Conservation (phyloP, 2,113 vertebrate species). For the Cacatua alba region DNA sequence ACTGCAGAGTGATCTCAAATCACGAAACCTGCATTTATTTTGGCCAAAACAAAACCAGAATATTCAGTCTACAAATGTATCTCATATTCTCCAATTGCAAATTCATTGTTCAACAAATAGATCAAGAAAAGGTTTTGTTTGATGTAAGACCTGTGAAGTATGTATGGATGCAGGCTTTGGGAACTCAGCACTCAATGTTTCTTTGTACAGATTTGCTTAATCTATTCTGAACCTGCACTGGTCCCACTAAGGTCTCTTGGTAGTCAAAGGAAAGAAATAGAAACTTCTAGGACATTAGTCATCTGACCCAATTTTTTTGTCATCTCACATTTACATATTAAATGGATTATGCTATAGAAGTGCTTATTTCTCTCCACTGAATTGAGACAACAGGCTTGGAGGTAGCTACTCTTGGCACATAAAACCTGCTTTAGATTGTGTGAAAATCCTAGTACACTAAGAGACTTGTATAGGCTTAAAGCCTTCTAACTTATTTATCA, state of each 20-base stretch:
- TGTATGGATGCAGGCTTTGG: neutral
- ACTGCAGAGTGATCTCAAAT: neutral
- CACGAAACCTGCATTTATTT: neutral
- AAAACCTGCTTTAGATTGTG: neutral
- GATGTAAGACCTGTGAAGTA: neutral
- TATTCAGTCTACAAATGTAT: neutral
- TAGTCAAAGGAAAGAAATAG: neutral
- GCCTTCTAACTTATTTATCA: neutral
- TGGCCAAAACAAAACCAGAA: neutral
- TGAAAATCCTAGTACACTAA: neutral
- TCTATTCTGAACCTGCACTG: neutral
- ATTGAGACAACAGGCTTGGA: neutral
- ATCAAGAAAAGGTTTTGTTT: neutral
- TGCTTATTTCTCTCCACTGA: neutral
- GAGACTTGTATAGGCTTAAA: neutral
- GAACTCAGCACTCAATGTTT: neutral
- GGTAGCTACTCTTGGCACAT: neutral
- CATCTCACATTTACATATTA: neutral
- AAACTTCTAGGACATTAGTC: neutral
- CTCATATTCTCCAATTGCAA: neutral
- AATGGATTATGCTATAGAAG: neutral
- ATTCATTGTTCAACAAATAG: neutral
- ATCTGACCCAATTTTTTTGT: neutral
- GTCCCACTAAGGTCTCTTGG: neutral
- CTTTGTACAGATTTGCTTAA: neutral